Base-by-base conservation (phyloP, 2,797 vertebrate species). In the Eulemur mongoz region DNA sequence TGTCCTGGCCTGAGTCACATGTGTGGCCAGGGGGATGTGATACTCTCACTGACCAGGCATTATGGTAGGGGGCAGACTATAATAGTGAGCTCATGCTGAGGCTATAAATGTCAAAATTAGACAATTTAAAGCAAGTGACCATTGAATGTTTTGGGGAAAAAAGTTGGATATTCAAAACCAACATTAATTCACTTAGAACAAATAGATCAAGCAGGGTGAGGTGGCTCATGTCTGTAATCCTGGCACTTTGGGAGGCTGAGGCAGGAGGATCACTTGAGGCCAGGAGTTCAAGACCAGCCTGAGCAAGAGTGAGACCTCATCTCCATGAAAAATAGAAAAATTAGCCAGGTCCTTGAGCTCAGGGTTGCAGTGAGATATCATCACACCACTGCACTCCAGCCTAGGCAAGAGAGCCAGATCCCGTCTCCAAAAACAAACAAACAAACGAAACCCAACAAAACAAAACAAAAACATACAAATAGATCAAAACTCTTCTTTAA, bases 121-220 rank as follows among this genome's bases (percentile, higher is more conserved):
- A 4, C 69, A 88, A 84, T 79, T 90, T 92, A 78, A 87, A 92
- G 69, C 27, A 82, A 83, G 17, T 79, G 35, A 93, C 2, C 48
- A 85, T 93, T 43, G 35, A 43, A 59, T 76, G 3, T 75, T 95
- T 96, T 67, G 23, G 32, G 63, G 32, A 61, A 63, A 81, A 83
- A 82, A 59, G 45, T 32, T 43, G n/a, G 45, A 45, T 76, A 52
- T 30, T 70, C 75, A 38, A 15, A 73, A 83, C 48, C 14, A 81
- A 89, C 2, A 65, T 23, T 75, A 90, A 91, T 76, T 91, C 5
- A 81, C 82, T 73, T 85, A 57, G 40, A 70, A 91, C n/a, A 93
- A 91, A 67, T 61, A 30, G 45, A 70, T 95, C 48, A 88, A 32
- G 63, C 32, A 7, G 13, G 32, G 32, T 32, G 15, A 1, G 15